Evolutionary conservation across 2,113 vertebrate genomes (phyloP).

Genomic region (Prionailurus viverrinus): DNA sequence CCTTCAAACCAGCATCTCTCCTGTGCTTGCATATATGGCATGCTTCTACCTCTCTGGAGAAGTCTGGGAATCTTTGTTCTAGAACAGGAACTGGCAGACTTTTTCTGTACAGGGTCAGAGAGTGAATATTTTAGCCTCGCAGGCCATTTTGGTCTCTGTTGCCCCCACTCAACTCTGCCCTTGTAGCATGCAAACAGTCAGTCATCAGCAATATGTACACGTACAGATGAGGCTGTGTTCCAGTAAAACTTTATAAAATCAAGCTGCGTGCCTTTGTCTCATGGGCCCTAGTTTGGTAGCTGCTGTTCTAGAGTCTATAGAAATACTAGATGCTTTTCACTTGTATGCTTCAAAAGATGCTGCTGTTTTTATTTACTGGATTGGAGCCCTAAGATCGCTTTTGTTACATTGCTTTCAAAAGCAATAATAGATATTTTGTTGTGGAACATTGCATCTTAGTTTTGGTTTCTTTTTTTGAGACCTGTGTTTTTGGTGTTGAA

Average conservation of each 20-base stretch:
- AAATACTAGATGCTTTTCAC: background rate
- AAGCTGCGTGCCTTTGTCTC: background rate
- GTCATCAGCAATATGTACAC: background rate
- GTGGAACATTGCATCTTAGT: conserved; percentile 20
- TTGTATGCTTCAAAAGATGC: background rate
- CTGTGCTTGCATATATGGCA: background rate
- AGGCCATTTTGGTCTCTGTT: background rate
- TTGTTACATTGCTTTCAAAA: conserved; percentile 12
- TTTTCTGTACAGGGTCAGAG: background rate
- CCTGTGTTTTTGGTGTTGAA: background rate
- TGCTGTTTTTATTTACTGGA: background rate
- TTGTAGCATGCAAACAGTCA: background rate
- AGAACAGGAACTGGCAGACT: background rate
- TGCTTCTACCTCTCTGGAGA: background rate
- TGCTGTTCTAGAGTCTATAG: background rate
- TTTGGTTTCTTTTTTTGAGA: conserved; percentile 44
- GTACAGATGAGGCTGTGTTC: background rate
- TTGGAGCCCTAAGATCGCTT: conserved; percentile 24
- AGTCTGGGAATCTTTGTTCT: background rate
- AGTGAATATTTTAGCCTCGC: background rate
- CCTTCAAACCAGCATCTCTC: background rate
- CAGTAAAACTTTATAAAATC: conserved; percentile 12
- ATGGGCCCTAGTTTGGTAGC: background rate
- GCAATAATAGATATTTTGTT: conserved; percentile 13
- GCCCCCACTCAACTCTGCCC: background rate